Evolutionary conservation across 2,113 vertebrate genomes (phyloP).

Genomic region (Chlamydotis undulata): DNA sequence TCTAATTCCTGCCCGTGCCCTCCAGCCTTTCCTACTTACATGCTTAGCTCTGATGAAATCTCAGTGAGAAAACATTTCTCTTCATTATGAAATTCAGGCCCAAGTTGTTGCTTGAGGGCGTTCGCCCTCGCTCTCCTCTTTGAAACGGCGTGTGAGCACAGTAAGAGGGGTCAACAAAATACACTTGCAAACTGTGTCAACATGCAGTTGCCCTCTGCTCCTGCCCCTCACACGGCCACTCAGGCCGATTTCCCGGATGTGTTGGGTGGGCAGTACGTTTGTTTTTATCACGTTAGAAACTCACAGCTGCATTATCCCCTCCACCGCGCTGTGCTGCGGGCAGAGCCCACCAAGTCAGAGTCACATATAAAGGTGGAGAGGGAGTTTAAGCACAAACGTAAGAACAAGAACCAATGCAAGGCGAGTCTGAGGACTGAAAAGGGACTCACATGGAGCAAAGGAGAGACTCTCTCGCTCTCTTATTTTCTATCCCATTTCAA

Average conservation of each 20-base stretch:
- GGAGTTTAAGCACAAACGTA: not conserved
- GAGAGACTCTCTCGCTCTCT: not conserved
- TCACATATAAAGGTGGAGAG: not conserved
- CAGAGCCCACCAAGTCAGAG: not conserved
- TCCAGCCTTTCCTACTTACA: not conserved
- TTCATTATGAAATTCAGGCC: not conserved
- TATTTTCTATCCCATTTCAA: not conserved
- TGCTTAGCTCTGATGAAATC: not conserved
- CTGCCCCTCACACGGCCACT: not conserved
- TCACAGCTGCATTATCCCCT: not conserved
- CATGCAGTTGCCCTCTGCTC: not conserved
- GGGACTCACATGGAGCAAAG: not conserved
- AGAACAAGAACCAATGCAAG: not conserved
- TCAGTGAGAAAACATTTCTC: not conserved
- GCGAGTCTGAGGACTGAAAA: not conserved
- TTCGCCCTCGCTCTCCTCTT: not conserved
- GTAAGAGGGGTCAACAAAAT: not conserved
- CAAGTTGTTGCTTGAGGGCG: fast-evolving
- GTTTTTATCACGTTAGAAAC: fast-evolving
- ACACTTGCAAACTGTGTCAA: fast-evolving
- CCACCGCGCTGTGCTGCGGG: not conserved
- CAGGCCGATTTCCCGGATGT: fast-evolving
- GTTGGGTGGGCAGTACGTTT: not conserved
- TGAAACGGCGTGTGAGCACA: fast-evolving
- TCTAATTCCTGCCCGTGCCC: not conserved